Evolutionary conservation across 2,888 invertebrate species (phyloP).

Genomic region (Sympetrum striolatum): DNA sequence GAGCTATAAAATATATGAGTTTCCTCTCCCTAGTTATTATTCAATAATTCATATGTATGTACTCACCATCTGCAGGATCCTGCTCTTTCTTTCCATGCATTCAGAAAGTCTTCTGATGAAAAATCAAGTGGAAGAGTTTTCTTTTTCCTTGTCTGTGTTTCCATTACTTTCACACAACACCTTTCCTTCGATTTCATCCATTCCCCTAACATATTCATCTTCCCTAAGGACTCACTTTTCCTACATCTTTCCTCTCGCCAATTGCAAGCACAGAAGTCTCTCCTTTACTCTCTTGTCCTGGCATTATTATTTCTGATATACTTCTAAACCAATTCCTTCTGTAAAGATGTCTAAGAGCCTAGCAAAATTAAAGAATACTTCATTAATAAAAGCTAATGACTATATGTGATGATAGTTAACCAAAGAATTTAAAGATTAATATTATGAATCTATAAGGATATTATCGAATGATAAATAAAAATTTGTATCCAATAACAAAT

Average conservation of each 20-base stretch:
- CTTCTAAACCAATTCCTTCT: conserved; percentile 16
- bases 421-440: too few relatives aligned
- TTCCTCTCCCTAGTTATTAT: too few relatives aligned
- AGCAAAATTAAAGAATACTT: neutral
- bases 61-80: conserved; percentile 1
- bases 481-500: neutral
- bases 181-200: conserved; percentile 2
- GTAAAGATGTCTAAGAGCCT: conserved; percentile 29
- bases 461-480: neutral
- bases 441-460: neutral
- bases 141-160: neutral
- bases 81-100: conserved; percentile 26
- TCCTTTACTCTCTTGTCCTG: neutral
- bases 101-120: neutral
- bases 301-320: neutral
- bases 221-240: neutral
- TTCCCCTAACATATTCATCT: neutral
- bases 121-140: conserved; percentile 15
- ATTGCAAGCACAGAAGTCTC: neutral
- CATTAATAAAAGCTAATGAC: neutral
- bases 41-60: neutral
- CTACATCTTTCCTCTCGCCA: neutral
- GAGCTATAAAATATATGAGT: too few relatives aligned
- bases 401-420: neutral
- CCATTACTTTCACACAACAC: conserved; percentile 9